These are phyloP conservation scores for Lycophotia porphyrea DNA, from an alignment of 2,888 invertebrate genomes.

Conservation along the genomic window DNA sequence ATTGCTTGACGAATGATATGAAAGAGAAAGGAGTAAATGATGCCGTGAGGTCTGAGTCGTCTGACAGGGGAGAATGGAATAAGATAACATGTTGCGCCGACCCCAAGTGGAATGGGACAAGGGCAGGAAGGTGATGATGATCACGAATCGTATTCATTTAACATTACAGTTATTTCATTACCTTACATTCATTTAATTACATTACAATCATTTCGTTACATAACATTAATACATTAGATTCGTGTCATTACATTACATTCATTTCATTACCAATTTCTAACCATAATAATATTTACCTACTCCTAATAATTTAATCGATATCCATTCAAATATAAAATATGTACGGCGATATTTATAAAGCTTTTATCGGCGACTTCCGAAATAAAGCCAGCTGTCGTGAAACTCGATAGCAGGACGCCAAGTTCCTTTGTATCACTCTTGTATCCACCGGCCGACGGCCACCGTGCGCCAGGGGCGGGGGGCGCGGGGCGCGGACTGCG, in stretches of 20 bases:
- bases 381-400: slow-evolving; percentile 8
- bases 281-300: no score
- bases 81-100: no score
- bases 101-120: no score
- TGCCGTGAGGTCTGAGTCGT: no score
- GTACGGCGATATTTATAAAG: not conserved
- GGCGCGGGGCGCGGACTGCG: no score
- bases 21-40: no score
- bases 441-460: not conserved
- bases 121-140: no score
- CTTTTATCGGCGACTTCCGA: not conserved
- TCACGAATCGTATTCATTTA: not conserved
- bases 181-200: not conserved
- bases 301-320: not conserved
- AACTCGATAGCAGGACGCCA: slow-evolving; percentile 8
- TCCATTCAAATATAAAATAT: not conserved
- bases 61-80: no score
- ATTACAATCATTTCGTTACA: not conserved
- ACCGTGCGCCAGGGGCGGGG: not conserved
- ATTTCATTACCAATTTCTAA: not conserved
- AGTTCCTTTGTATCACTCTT: slow-evolving; percentile 5
- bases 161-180: not conserved
- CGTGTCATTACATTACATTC: not conserved
- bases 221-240: no score
- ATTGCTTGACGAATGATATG: no score